These are phyloP conservation scores for Entomyzon cyanotis DNA, from an alignment of 2,113 vertebrate species.

Conservation along the genomic window DNA sequence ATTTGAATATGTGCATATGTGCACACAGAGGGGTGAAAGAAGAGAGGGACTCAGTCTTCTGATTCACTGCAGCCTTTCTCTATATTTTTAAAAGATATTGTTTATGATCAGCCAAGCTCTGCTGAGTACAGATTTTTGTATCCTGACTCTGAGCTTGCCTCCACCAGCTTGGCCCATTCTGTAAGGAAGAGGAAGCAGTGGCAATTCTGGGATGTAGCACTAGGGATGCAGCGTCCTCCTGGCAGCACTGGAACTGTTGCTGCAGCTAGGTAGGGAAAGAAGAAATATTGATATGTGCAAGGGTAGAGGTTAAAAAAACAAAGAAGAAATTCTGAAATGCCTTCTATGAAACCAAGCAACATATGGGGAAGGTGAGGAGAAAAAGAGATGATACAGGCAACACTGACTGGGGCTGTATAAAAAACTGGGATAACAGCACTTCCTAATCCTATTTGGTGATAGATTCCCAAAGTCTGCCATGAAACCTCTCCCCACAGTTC, in stretches of 20 bases:
- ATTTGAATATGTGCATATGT: background rate
- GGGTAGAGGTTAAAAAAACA: background rate
- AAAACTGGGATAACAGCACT: background rate
- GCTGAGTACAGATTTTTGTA: background rate
- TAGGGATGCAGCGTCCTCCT: background rate
- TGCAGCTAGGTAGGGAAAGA: background rate
- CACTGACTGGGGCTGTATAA: background rate
- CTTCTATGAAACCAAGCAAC: background rate
- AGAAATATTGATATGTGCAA: background rate
- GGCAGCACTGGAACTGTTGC: background rate
- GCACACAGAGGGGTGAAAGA: background rate
- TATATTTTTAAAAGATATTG: background rate
- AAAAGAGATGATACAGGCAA: background rate
- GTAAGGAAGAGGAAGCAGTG: background rate
- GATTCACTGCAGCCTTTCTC: background rate
- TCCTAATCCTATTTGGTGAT: background rate
- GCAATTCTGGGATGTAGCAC: background rate
- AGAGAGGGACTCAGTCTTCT: background rate
- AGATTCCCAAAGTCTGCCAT: background rate
- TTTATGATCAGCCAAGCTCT: background rate
- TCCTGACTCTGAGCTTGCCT: background rate
- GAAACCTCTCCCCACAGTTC: background rate
- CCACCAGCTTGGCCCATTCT: background rate
- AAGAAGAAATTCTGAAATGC: background rate
- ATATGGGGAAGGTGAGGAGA: background rate